Evolutionary conservation across 2,113 vertebrate species (phyloP), one percentile per base, ranked within the genome.

Genomic region (Microtus pennsylvanicus): DNA sequence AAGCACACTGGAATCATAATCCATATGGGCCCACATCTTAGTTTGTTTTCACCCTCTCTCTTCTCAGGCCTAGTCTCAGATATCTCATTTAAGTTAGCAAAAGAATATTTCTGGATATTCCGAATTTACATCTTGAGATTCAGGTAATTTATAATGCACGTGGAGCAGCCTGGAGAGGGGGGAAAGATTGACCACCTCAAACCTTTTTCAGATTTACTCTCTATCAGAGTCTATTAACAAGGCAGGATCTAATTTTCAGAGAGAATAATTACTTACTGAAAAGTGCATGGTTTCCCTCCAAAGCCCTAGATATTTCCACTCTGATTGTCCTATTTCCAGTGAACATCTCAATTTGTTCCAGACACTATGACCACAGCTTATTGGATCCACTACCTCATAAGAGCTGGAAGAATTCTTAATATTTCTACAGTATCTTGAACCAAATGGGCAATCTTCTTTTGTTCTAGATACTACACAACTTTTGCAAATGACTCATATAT

Each of bases 301-400:
- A 90, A 96, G 35, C 35, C 47, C 28, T 47, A 30, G 65, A 16
- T 92, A 90, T 94, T 94, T 95, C 47, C 35, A 47, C 28, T 92
- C 76, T 76, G 78, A 93, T 89, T 95, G 38, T 78, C 45, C 80
- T 85, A 1, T 89, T 76, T 88, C 65, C 58, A 55, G 16, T 42
- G 69, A 89, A 90, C 76, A 89, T 95, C 76, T 97, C 89, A 93
- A 93, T 90, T 97, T 95, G 28, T 90, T 92, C 83, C 94, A 93
- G 75, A 90, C 19, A 90, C 85, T 95, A 42, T 42, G 33, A 81
- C 80, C 67, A 81, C n/a, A 92, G 76, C 58, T 88, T 47, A 67
- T 42, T 67, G 72, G 50, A 67, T 88, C 10, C 50, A 95, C 81
- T 58, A 86, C 26, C 19, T 85, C 70, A 42, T 47, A 92, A 90